Evolutionary conservation across 2,797 vertebrate species (phyloP), one percentile per base, ranked within the genome.

Genomic region (Anguilla obscura): DNA sequence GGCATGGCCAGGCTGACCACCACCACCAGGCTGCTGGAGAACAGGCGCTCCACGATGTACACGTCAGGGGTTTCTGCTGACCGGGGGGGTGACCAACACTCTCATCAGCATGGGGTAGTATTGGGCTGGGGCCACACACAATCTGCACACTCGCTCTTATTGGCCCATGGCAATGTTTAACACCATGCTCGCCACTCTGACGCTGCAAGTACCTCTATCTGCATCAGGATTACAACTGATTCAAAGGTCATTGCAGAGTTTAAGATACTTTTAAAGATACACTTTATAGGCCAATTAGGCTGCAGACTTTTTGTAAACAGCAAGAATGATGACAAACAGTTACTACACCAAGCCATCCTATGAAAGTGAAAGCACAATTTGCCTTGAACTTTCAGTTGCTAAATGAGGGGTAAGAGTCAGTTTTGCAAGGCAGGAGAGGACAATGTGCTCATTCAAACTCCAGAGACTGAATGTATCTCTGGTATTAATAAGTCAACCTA

Each of bases 11-110:
- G 97, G 85, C 98, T 98, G 91, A 99, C 98, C 93, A 99, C 97
- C 89, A 98, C 98, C 91, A 98, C 98, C 93, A 99, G 94, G 89
- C 98, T 99, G 94, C 98, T 98, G 94, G 98, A 99, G 95, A 98
- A 99, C 88, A 99, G 96, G 6, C 98, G 97, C 92, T 99, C 98
- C 94, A 98, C 98, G 14, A 99, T 98, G 90, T 97, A 97, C 88
- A 98, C 97, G 0, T 98, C 97, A 0, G 97, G 96, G 93, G 96
- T 97, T 91, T 99, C 98, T 90, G 96, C 98, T 99, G 93, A 91
- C 54, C 86, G 52, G 82, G 56, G 48, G 36, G 52, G 8, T 12
- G 24, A 60, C 10, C 83, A 76, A 85, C 60, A 79, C 30, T 33
- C 66, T 21, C n/a, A n/a, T 86, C 24, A 86, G 40, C 36, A 71